These are phyloP conservation scores for Buathra laborator DNA, from an alignment of 2,888 invertebrate genomes.

Conservation along the genomic window DNA sequence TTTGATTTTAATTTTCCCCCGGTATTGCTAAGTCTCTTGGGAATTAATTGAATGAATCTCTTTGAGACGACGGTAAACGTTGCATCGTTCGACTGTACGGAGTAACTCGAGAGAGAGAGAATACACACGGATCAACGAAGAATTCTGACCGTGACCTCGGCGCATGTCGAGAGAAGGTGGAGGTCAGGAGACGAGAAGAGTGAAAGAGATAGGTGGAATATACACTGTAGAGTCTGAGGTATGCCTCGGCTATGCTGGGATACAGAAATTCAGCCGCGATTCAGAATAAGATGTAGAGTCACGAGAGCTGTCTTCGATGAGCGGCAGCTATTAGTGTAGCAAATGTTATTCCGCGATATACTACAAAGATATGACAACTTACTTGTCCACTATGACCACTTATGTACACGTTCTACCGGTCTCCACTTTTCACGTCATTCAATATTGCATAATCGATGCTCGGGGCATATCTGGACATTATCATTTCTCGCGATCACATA, in stretches of 20 bases:
- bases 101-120: constrained; percentile 23
- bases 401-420: constrained; percentile 9
- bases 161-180: constrained; percentile 36
- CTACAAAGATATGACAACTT: constrained; percentile 2
- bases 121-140: constrained; percentile 34
- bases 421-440: neutral
- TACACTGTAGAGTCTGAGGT: neutral
- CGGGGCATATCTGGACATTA: neutral
- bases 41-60: constrained; percentile 24
- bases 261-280: constrained; percentile 21
- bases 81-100: constrained; percentile 13
- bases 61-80: constrained; percentile 4
- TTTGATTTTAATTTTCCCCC: neutral
- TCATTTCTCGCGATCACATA: constrained; percentile 1
- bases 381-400: neutral
- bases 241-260: neutral
- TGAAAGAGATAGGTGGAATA: constrained; percentile 14
- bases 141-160: constrained; percentile 44
- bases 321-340: constrained; percentile 37
- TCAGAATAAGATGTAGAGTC: constrained; percentile 24
- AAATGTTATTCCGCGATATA: constrained; percentile 13
- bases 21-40: constrained; percentile 1
- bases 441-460: constrained; percentile 15
- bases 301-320: constrained; percentile 7
- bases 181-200: constrained; percentile 36